Conservation (phyloP, 2,797 vertebrate species). For the Eulemur coronatus region DNA sequence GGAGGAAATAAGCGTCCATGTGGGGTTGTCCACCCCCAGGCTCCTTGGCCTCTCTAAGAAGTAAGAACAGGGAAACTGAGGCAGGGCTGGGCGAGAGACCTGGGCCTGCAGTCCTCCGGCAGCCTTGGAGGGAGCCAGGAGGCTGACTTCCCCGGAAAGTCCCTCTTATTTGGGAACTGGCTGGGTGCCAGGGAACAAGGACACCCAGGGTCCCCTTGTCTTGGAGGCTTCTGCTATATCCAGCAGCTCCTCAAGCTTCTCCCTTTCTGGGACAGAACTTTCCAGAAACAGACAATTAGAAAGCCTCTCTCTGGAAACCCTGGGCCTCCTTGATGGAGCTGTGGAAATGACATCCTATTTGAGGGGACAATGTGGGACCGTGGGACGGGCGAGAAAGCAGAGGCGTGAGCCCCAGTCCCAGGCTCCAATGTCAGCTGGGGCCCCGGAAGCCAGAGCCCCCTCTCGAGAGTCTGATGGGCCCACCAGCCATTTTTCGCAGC, state of each 20-base stretch:
- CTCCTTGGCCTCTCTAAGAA: neutral
- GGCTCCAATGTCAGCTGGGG: neutral
- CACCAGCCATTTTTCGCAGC: neutral
- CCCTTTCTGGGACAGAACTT: constrained; percentile 46
- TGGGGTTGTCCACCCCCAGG: neutral
- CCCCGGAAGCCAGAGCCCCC: neutral
- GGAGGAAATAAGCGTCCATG: neutral
- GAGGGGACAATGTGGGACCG: neutral
- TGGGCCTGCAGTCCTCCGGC: neutral
- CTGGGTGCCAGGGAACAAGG: neutral
- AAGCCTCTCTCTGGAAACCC: neutral
- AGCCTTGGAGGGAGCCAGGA: neutral
- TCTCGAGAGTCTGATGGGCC: neutral
- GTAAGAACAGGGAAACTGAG: neutral
- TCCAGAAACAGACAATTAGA: constrained; percentile 35
- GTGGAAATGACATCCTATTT: neutral
- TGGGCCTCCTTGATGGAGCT: neutral
- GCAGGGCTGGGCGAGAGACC: neutral
- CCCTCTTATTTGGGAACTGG: constrained; percentile 22
- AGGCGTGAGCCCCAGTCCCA: neutral
- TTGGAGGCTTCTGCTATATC: neutral
- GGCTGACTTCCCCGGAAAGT: constrained; percentile 44
- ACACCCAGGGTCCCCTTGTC: neutral
- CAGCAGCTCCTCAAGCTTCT: neutral
- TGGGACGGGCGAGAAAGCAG: too few relatives aligned